Evolutionary conservation across 2,113 vertebrate species (phyloP), one percentile per base, ranked within the genome.

Genomic region (Callorhinus ursinus): DNA sequence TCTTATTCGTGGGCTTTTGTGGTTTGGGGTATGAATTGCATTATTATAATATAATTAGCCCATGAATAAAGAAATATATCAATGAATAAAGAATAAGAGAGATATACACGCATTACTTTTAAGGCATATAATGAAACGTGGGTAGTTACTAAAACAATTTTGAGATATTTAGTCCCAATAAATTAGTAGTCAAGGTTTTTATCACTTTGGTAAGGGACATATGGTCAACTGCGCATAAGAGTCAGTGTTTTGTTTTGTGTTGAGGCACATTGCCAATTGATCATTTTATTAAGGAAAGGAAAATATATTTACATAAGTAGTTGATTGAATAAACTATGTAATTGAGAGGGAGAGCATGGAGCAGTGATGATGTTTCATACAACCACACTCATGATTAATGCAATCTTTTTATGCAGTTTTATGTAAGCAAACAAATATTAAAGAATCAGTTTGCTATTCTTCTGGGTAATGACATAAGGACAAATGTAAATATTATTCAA

Each of bases 311-410:
- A 36, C 65, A 72, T 87, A 59, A 72, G 67, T 42, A 36, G 15
- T 95, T 93, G 71, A 84, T 80, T 53, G 88, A 80, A 49, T 82
- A 82, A 95, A 93, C 57, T 88, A 0, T 36, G 24, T 76, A n/a
- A 46, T 14, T 31, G 49, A 82, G 71, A 28, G 39, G 8, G 86
- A 71, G 14, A 39, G 15, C 21, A 8, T 2, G 31, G n/a, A 76
- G 24, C 26, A 21, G 19, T 1, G 26, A 12, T 19, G 55, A 69
- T 11, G 24, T 82, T 76, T 26, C 13, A 53, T 77, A n/a, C 31
- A 61, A 10, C 16, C n/a, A 31, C 11, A 16, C 2, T 51, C 46
- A 49, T 28, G 46, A 83, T 94, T 53, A 55, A 83, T 26, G 65
- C 42, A 39, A 9, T 51, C 36, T 89, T 57, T 74, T 46, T 46